These are phyloP conservation scores for Acipenser ruthenus DNA, from an alignment of 2,797 vertebrate genomes.

Conservation along the genomic window DNA sequence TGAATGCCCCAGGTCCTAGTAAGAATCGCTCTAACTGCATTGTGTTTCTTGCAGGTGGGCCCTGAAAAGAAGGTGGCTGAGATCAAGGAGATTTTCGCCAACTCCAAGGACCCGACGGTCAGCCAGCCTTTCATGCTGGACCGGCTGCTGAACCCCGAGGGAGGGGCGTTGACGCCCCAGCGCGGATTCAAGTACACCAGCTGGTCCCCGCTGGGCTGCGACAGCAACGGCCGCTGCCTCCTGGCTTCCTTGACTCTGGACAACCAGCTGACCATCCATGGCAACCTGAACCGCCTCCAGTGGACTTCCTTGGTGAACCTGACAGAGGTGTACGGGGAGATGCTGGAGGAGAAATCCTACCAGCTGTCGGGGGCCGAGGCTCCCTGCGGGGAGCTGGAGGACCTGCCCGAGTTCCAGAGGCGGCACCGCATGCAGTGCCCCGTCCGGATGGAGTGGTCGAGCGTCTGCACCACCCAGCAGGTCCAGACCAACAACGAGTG, in stretches of 20 bases:
- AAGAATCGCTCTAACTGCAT: not conserved
- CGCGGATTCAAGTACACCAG: constrained; percentile 80
- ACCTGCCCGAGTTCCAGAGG: constrained; percentile 73
- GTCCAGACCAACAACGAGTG: constrained; percentile 77
- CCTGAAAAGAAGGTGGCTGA: constrained; percentile 64
- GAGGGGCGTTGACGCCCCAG: constrained; percentile 51
- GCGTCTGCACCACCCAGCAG: constrained; percentile 79
- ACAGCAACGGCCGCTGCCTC: constrained; percentile 73
- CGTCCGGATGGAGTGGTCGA: constrained; percentile 89
- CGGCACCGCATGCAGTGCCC: constrained; percentile 85
- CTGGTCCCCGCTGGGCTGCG: constrained; percentile 88
- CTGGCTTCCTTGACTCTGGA: constrained; percentile 82
- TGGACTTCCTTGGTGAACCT: constrained; percentile 77
- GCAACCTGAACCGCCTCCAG: constrained; percentile 70
- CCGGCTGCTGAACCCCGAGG: constrained; percentile 70
- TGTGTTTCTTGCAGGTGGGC: constrained; percentile 65
- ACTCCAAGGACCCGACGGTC: constrained; percentile 60
- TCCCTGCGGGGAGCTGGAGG: constrained; percentile 41
- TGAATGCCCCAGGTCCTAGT: too few species aligned
- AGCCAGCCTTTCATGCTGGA: constrained; percentile 77
- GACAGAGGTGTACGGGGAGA: constrained; percentile 71
- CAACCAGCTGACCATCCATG: constrained; percentile 73
- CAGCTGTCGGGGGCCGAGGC: constrained; percentile 45
- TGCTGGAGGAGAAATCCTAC: constrained; percentile 68
- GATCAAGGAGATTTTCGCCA: constrained; percentile 63